phyloP scores from a whole-genome alignment of 1,140 invertebrate genomes.

The Drosophila sp. region DNA sequence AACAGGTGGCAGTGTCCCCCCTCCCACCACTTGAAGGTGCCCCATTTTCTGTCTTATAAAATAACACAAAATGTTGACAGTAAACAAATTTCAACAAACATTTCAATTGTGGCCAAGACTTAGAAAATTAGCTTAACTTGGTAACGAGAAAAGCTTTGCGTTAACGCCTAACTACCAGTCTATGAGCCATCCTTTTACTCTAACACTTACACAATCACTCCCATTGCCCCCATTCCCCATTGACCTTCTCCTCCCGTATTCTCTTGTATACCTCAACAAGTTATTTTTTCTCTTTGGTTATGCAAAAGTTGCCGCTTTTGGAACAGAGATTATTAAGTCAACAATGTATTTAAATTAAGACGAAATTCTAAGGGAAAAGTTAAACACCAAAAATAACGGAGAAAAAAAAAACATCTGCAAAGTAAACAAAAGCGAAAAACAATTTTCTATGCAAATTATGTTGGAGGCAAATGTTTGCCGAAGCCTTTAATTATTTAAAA shows the following conservation, averaged over 20 bases:
- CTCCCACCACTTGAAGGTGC: background rate
- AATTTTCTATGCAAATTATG: slow-evolving; percentile 4
- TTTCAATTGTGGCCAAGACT: slow-evolving; percentile 7
- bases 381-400: background rate
- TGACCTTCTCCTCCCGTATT: too few species aligned
- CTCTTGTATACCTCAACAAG: too few species aligned
- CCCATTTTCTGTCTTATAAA: slow-evolving; percentile 3
- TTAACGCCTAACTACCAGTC: slow-evolving; percentile 9
- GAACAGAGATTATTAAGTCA: slow-evolving; percentile 6
- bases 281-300: background rate
- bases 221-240: too few species aligned
- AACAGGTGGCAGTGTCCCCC: slow-evolving; percentile 15
- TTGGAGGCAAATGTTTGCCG: background rate
- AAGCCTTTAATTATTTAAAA: slow-evolving; percentile 10
- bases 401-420: background rate
- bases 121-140: slow-evolving; percentile 1
- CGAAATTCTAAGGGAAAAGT: slow-evolving; percentile 1
- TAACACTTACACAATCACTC: too few species aligned
- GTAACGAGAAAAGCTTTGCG: background rate
- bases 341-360: background rate
- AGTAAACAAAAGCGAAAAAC: background rate
- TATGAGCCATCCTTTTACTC: background rate
- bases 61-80: slow-evolving; percentile 10
- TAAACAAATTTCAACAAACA: slow-evolving; percentile 4
- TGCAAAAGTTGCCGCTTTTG: background rate